These are phyloP conservation scores for Euglossa dilemma DNA, from an alignment of 1,140 invertebrate genomes.

Conservation along the genomic window DNA sequence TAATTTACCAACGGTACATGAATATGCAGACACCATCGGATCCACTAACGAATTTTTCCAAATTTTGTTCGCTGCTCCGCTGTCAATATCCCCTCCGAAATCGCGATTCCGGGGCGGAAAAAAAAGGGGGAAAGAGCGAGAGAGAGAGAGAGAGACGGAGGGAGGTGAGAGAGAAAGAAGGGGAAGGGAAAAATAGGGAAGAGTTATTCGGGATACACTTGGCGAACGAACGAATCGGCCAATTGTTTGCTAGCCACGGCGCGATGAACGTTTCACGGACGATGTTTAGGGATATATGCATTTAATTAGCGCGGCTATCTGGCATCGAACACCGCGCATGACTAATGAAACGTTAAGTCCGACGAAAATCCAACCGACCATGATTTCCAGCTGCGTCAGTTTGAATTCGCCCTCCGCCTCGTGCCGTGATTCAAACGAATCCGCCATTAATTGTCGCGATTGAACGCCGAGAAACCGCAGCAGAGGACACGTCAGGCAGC, in stretches of 20 bases:
- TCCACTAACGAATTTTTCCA: slow-evolving; percentile 23
- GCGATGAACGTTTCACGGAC: slow-evolving; percentile 27
- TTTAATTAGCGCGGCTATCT: slow-evolving; percentile 64
- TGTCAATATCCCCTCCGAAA: slow-evolving; percentile 15
- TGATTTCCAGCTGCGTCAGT: slow-evolving; percentile 54
- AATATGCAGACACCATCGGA: slow-evolving; percentile 17
- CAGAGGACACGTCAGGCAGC: slow-evolving; percentile 39
- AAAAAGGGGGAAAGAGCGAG: neutral
- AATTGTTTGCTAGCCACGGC: slow-evolving; percentile 9
- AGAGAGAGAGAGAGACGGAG: neutral
- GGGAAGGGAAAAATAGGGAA: neutral
- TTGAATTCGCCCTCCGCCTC: slow-evolving; percentile 37
- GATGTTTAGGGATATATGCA: slow-evolving; percentile 42
- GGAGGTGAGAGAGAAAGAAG: neutral
- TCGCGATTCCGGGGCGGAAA: neutral
- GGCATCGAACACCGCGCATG: slow-evolving; percentile 23
- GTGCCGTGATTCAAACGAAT: slow-evolving; percentile 54
- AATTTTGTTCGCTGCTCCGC: neutral
- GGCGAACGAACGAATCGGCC: neutral
- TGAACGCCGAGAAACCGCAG: slow-evolving; percentile 56
- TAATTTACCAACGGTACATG: slow-evolving; percentile 23
- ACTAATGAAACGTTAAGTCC: slow-evolving; percentile 63
- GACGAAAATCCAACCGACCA: slow-evolving; percentile 53
- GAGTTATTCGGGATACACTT: neutral
- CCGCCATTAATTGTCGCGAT: slow-evolving; percentile 65